phyloP scores from a whole-genome alignment of 2,888 invertebrate species.

The Gasteruption jaculator region DNA sequence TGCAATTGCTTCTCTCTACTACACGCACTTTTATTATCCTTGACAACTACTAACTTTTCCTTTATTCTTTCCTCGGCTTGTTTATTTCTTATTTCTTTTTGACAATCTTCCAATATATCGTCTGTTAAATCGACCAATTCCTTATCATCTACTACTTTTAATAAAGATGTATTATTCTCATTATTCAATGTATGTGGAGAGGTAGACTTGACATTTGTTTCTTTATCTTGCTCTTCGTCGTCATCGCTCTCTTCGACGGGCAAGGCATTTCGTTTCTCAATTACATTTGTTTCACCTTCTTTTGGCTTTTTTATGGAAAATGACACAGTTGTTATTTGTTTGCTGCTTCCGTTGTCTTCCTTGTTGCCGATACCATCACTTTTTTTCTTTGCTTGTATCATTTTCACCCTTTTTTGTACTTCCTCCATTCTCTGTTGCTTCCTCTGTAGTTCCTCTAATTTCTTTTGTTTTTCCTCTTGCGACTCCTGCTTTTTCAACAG shows the following conservation, averaged over 20 bases:
- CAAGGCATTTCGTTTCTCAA: constrained; percentile 65
- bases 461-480: constrained; percentile 46
- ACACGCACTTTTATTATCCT: constrained; percentile 53
- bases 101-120: constrained; percentile 46
- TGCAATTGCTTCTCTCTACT: constrained; percentile 59
- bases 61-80: constrained; percentile 58
- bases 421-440: constrained; percentile 49
- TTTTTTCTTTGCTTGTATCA: constrained; percentile 48
- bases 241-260: constrained; percentile 68
- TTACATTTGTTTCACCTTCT: constrained; percentile 63
- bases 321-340: constrained; percentile 60
- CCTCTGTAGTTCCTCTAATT: constrained; percentile 44
- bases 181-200: constrained; percentile 28
- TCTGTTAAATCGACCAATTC: constrained; percentile 48
- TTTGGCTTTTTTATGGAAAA: constrained; percentile 83
- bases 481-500: constrained; percentile 44
- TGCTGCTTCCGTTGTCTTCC: constrained; percentile 34
- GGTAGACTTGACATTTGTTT: constrained; percentile 34
- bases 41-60: constrained; percentile 58
- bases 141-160: constrained; percentile 35
- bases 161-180: constrained; percentile 7
- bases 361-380: constrained; percentile 38
- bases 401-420: constrained; percentile 45
- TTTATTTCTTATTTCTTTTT: constrained; percentile 38
- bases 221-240: constrained; percentile 38